Base-by-base conservation (phyloP, 2,797 vertebrate genomes). In the Sebastes hubbsi region DNA sequence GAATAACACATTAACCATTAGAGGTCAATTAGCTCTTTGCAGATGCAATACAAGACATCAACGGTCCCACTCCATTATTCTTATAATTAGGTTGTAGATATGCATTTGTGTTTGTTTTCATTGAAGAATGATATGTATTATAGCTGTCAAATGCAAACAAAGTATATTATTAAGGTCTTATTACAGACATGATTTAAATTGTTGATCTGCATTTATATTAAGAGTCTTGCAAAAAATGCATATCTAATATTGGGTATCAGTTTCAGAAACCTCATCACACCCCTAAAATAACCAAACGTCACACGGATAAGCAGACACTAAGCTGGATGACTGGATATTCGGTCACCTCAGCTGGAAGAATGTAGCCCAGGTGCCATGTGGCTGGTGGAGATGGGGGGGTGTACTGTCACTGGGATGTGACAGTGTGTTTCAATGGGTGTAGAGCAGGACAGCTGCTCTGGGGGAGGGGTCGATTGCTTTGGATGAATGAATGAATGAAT, bases 371-470 rank as follows among this genome's bases (percentile, higher is more conserved):
- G 79, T 89, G 87, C 75, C 34, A 64, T 42, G 49, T 77, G 75
- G 55, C 54, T 69, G 55, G 58, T 24, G 38, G 52, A 36, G 36
- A 14, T 27, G 46, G 46, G 46, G 29, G 55, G 83, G 66, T 68
- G 25, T 13, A 29, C 78, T 84, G 76, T 85, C 81, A 85, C 8
- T 62, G 11, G 67, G 88, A 91, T 84, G 88, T 85, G 85, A 84
- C 75, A 78, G 61, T 72, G 81, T 79, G 88, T 85, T 75, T 72
- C 72, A 65, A 11, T 83, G 27, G 60, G 65, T 81, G 62, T 59
- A 30, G 77, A 78, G 77, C 61, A 70, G 63, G 65, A 65, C 60
- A 94, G 91, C 92, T 95, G 91, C 87, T 90, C 85, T 83, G 85
- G 79, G 88, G 88, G 90, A 87, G 87, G 90, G 89, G 87, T 13